Conservation (phyloP, 1,140 invertebrate species). For the Scaptomyza pallida region DNA sequence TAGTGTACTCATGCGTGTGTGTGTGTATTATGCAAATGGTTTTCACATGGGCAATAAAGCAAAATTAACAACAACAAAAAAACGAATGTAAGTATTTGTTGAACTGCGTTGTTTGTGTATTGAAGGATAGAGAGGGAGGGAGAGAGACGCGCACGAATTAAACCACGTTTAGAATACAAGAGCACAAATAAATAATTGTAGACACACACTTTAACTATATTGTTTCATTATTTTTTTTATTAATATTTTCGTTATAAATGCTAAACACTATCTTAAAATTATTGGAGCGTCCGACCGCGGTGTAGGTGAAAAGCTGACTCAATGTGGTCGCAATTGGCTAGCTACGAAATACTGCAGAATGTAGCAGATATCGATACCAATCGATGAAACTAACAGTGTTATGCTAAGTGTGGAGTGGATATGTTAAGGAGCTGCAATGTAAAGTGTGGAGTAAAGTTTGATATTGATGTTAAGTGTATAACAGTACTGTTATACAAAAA, state of each 20-base stretch:
- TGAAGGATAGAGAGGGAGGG: constrained; percentile 1
- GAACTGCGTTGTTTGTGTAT: constrained; percentile 28
- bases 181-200: constrained; percentile 23
- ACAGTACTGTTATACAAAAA: neutral
- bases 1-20: constrained; percentile 12
- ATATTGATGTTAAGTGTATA: neutral
- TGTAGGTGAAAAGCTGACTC: constrained; percentile 46
- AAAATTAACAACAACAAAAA: constrained; percentile 25
- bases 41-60: constrained; percentile 51
- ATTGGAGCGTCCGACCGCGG: constrained; percentile 54
- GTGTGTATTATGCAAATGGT: constrained; percentile 63
- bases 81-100: constrained; percentile 42
- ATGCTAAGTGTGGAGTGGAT: neutral
- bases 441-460: neutral
- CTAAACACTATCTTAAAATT: constrained; percentile 60
- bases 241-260: constrained; percentile 41
- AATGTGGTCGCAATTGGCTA: constrained; percentile 23
- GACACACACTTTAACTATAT: constrained; percentile 12
- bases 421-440: neutral
- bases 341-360: neutral
- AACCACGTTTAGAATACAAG: constrained; percentile 10
- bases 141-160: constrained; percentile 16
- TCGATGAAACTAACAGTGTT: neutral
- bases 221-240: constrained; percentile 9
- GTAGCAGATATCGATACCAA: neutral